Conservation (phyloP, 2,888 invertebrate species). For the Eupsilia transversa region DNA sequence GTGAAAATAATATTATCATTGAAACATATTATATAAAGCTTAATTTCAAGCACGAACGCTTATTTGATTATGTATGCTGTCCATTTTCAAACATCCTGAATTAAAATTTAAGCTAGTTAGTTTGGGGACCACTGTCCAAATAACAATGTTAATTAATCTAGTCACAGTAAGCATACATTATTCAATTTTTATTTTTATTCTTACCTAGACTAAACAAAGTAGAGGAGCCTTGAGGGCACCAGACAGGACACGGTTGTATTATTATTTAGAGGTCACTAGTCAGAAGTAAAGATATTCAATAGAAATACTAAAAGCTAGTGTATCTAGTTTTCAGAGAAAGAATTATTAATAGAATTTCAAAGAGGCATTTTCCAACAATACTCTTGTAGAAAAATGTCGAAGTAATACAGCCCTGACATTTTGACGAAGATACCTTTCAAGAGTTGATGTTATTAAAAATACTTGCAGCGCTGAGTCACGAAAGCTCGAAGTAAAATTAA, state of each 20-base stretch:
- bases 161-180: neutral
- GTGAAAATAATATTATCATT: neutral
- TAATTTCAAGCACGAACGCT: neutral
- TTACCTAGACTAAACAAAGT: neutral
- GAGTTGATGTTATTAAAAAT: slow-evolving; percentile 51
- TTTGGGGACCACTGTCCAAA: neutral
- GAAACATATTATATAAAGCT: neutral
- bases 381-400: slow-evolving; percentile 4
- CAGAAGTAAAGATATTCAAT: neutral
- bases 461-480: slow-evolving; percentile 18
- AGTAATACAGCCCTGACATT: slow-evolving; percentile 11
- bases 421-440: slow-evolving; percentile 28
- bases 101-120: neutral
- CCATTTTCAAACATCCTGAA: neutral
- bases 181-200: neutral
- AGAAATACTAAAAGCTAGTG: neutral
- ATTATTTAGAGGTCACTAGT: slow-evolving; percentile 2
- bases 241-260: neutral
- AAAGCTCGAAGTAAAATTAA: slow-evolving; percentile 36
- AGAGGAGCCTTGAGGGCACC: neutral
- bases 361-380: slow-evolving; percentile 12
- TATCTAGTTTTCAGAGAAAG: neutral
- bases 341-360: slow-evolving; percentile 6
- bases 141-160: neutral
- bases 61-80: too few relatives aligned